These are phyloP conservation scores for Florisuga fusca DNA, from an alignment of 2,797 vertebrate species.

Conservation along the genomic window DNA sequence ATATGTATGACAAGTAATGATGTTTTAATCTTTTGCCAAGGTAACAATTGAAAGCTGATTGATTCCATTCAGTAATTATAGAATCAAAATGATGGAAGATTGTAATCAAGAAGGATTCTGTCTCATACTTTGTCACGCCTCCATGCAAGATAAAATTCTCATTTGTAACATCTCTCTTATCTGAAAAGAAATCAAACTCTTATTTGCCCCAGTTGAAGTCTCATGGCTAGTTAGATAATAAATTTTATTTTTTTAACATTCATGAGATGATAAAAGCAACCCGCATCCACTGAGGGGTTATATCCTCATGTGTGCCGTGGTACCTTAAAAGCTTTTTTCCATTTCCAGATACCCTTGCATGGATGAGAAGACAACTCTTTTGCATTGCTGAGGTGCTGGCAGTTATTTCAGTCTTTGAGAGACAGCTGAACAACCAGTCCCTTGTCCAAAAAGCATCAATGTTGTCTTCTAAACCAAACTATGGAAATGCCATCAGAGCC, in stretches of 20 bases:
- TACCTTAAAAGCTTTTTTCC: neutral
- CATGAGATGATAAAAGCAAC: neutral
- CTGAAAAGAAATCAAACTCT: conserved; percentile 78
- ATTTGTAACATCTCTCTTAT: conserved; percentile 79
- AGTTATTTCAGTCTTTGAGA: neutral
- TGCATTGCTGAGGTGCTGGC: neutral
- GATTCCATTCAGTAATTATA: conserved; percentile 85
- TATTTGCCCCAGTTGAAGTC: conserved; percentile 74
- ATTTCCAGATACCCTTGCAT: neutral
- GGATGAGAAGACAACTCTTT: neutral
- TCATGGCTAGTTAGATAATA: conserved; percentile 43
- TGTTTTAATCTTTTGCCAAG: conserved; percentile 83
- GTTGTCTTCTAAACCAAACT: neutral
- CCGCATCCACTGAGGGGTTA: neutral
- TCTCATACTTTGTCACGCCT: conserved; percentile 75
- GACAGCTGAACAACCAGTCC: neutral
- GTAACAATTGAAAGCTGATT: conserved; percentile 85
- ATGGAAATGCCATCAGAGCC: neutral
- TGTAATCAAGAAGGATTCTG: conserved; percentile 81
- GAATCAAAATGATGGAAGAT: conserved; percentile 84
- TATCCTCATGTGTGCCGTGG: neutral
- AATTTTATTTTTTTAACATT: neutral
- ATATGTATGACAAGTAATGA: conserved; percentile 80
- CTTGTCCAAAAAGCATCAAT: neutral
- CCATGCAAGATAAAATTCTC: conserved; percentile 76